Conservation (phyloP, 2,888 invertebrate genomes). For the Alcis repandata region DNA sequence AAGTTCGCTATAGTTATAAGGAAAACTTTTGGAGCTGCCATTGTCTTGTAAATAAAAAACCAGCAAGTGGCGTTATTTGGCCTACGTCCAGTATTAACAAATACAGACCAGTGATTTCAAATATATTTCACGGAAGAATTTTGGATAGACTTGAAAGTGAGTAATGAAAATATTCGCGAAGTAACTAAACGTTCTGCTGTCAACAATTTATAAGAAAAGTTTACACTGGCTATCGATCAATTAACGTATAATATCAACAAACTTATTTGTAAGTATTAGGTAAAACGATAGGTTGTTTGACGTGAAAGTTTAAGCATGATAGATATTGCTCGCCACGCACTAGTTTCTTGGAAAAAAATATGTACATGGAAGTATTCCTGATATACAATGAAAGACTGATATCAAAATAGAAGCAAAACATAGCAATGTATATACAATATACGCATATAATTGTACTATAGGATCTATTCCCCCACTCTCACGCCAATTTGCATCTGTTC, state of each 20-base stretch:
- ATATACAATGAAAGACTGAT: too few species aligned
- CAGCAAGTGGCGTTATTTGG: slow-evolving; percentile 7
- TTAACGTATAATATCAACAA: slow-evolving; percentile 1
- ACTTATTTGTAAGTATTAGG: neutral
- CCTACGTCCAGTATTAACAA: slow-evolving; percentile 5
- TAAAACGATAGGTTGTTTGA: too few species aligned
- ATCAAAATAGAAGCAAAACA: too few species aligned
- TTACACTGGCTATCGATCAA: slow-evolving; percentile 19
- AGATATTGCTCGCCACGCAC: too few species aligned
- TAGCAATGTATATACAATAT: too few species aligned
- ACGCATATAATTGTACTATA: too few species aligned
- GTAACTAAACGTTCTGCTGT: slow-evolving; percentile 11
- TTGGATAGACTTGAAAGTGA: slow-evolving; percentile 1
- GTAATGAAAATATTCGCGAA: slow-evolving; percentile 10
- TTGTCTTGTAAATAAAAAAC: slow-evolving; percentile 2
- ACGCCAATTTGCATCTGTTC: too few species aligned
- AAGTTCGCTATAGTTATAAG: neutral
- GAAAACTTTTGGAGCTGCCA: neutral
- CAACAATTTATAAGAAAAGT: slow-evolving; percentile 10
- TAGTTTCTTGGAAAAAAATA: too few species aligned
- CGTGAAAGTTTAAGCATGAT: too few species aligned
- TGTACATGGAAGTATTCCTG: too few species aligned
- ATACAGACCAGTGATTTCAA: neutral
- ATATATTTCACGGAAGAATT: slow-evolving; percentile 8
- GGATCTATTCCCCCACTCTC: too few species aligned